Evolutionary conservation across 23 tunicate genomes (phyloP), one percentile per base, ranked within the genome.

Genomic region (Corella eumyota): DNA sequence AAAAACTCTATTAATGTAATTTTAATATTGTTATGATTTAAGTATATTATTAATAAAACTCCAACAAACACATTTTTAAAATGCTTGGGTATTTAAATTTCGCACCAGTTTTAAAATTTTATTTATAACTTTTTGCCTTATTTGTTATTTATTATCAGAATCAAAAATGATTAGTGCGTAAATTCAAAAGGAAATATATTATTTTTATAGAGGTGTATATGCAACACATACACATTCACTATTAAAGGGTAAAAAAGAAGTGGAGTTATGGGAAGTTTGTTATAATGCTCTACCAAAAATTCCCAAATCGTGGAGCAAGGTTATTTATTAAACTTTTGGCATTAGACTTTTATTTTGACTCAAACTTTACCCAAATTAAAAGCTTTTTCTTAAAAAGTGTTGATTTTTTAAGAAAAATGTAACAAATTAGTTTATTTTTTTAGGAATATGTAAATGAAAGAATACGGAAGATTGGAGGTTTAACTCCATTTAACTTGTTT

Each of bases 211-310:
- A 62, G 94, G 94, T 24, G 66, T 84, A 2, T 84, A 75, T 65
- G 82, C 94, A 1, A 68, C 76, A 15, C 94, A 84, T 68, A 73
- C 71, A 17, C 94, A 84, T 32, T 72, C 81, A 7, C 27, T 84
- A 61, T 15, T 84, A 55, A 75, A 75, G 62, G 70, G 58, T 46
- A 54, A 81, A 47, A 84, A 84, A 32, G 94, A 84, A 45, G 77
- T 84, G 25, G 94, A 84, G 63, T 57, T 84, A 46, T 84, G 94
- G 94, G 94, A 84, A 64, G 69, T 75, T 30, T 84, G 94, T 59
- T 75, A 84, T 73, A 84, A 84, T 61, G 94, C 83, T 32, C 50
- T 84, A 7, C 75, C 94, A 0, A 84, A 75, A 56, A 64, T 84
- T 2, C 83, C 94, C 23, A 84, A 84, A 30, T 67, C 78, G 0